Evolutionary conservation across 1,140 invertebrate genomes (phyloP), one percentile per base, ranked within the genome.

Genomic region (Capitella teleta): DNA sequence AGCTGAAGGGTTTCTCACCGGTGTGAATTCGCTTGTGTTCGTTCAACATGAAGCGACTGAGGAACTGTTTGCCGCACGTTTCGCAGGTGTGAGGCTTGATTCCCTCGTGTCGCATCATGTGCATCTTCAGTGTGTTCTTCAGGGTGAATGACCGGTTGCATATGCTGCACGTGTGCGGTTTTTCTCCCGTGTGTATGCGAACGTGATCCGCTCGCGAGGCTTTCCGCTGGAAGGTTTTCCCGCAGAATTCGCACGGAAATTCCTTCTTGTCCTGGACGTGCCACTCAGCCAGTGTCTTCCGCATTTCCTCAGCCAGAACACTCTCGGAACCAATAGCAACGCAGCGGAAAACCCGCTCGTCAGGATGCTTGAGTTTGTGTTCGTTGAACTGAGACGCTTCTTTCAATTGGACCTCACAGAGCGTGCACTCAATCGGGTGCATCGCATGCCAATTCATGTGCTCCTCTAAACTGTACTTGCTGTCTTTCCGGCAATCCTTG

Each of bases 21-120:
- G 85, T 89, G 73, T 93, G 88, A 2, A 90, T 84, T 67, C 92
- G 89, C 80, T 87, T 88, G 66, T 91, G 84, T 28, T 82, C 84
- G 65, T 86, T 87, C 26, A 91, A 72, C 71, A 89, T 85, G 3
- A 85, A 85, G 32, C 55, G 68, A 63, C 28, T 41, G n/a, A 85
- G 84, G 72, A 87, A 88, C 1, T 83, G 86, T 67, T 87, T 87
- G 5, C 82, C 80, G 61, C 86, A 87, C 26, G 85, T 75, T 23
- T 77, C 80, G 70, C 86, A 88, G 66, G 87, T 87, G 68, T 87
- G 85, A 5, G 85, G 81, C 55, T 32, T 38, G 32, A 23, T 45
- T 12, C 30, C 40, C 26, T 34, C 24, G 21, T 52, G 51, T 18
- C 26, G 32, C 34, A 26, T 24, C 28, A 25, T 38, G 45, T 52